phyloP scores from a whole-genome alignment of 2,888 invertebrate genomes.

The Cryptophagus acutangulus region DNA sequence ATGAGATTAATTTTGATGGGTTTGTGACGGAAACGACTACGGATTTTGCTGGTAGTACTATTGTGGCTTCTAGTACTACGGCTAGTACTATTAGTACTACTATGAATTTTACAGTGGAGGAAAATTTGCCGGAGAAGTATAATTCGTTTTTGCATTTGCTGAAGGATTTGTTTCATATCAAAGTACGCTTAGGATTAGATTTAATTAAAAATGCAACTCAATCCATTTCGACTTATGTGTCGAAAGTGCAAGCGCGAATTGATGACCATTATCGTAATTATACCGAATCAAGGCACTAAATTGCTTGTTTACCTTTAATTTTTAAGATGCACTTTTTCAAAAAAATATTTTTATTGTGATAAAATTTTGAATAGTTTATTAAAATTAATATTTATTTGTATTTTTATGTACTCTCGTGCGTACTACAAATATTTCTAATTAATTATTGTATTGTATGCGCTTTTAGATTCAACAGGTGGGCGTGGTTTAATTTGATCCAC shows the following conservation, averaged over 20 bases:
- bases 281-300: constrained; percentile 9
- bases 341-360: not conserved
- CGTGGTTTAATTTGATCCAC: too few relatives aligned
- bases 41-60: not conserved
- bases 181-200: constrained; percentile 62
- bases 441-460: too few relatives aligned
- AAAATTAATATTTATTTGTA: not conserved
- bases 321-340: not conserved
- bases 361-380: too few relatives aligned
- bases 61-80: constrained; percentile 4
- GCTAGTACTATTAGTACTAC: constrained; percentile 18
- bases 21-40: constrained; percentile 6
- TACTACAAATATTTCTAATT: too few relatives aligned
- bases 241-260: constrained; percentile 52
- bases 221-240: constrained; percentile 60
- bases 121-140: constrained; percentile 27
- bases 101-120: constrained; percentile 18
- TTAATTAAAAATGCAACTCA: constrained; percentile 65
- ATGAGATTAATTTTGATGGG: constrained; percentile 8
- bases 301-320: not conserved
- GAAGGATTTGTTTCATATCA: constrained; percentile 62
- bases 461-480: too few relatives aligned
- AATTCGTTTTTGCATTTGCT: constrained; percentile 56
- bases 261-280: constrained; percentile 30
- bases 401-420: constrained; percentile 25